Base-by-base conservation (phyloP, 1,140 invertebrate species). In the Penaeus vannamei region DNA sequence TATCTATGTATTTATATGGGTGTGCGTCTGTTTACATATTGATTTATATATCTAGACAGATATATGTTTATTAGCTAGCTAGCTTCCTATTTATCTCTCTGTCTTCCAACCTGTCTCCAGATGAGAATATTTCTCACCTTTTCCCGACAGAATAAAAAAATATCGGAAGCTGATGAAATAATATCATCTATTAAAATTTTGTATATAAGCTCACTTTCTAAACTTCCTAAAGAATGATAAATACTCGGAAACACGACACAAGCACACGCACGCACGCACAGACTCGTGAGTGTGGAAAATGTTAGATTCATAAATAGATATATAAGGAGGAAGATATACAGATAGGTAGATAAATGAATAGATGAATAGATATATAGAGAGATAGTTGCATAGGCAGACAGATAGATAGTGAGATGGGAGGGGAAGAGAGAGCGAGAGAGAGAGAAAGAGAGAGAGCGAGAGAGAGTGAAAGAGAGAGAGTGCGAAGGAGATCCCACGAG, bases 401-500 rank as follows among this genome's bases (percentile, higher is more conserved):
- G n/a, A n/a, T 14, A 32, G n/a, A 81, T 14, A 81, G 46, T 81
- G 29, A 17, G 46, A 12, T 36, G n/a, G 36, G 77, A 26, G n/a
- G 36, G 29, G 46, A 42, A 53, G 29, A 53, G 79, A 53, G 79
- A 53, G 46, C n/a, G 79, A 53, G 79, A 81, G 79, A 81, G 29
- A 53, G 79, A 53, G 79, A 53, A 46, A 81, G 79, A 53, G 79
- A 53, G 79, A 81, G 79, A 72, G 69, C n/a, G 69, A 72, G 69
- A 72, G 69, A 72, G 69, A 72, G 69, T 26, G 69, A 72, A 32
- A 72, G 69, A 72, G 69, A 72, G n/a, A n/a, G n/a, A n/a, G n/a
- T n/a, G n/a, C n/a, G 36, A 32, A 72, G 69, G 36, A 32, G 36
- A 32, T n/a, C n/a, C n/a, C n/a, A n/a, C n/a, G n/a, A n/a, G n/a